Evolutionary conservation across 2,888 invertebrate genomes (phyloP).

Genomic region (Drosophila fungiperda): DNA sequence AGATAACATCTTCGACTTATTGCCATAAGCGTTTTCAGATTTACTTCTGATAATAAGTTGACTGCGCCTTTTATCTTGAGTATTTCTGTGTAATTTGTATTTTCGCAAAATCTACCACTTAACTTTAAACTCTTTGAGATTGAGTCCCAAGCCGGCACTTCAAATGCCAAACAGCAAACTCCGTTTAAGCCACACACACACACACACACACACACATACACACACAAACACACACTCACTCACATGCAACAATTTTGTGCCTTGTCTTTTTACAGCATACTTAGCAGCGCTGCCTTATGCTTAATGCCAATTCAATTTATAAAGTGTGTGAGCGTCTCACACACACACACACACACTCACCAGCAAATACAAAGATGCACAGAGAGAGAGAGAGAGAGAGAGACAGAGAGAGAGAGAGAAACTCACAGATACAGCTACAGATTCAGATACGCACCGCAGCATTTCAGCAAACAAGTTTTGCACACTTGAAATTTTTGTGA

Average conservation of each 20-base stretch:
- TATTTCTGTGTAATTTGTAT: constrained; percentile 23
- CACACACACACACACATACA: constrained; percentile 14
- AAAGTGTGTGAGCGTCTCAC: constrained; percentile 45
- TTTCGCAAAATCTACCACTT: constrained; percentile 37
- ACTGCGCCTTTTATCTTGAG: not conserved
- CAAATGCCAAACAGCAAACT: constrained; percentile 65
- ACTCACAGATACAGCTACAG: constrained; percentile 34
- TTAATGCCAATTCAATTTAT: constrained; percentile 77
- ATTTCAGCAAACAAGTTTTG: constrained; percentile 74
- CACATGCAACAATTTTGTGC: constrained; percentile 14
- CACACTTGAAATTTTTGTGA: constrained; percentile 80
- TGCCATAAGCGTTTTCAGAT: not conserved
- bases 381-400: not conserved
- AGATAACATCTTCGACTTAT: not conserved
- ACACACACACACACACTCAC: not conserved
- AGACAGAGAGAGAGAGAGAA: not conserved
- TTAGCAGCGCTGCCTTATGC: constrained; percentile 69
- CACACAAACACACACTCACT: constrained; percentile 16
- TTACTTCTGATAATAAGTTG: constrained; percentile 26
- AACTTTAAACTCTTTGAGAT: constrained; percentile 48
- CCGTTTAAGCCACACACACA: constrained; percentile 40
- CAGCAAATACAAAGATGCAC: not conserved
- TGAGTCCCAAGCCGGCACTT: constrained; percentile 57
- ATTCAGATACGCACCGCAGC: constrained; percentile 65
- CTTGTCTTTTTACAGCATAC: constrained; percentile 67